These are phyloP conservation scores for Mormyrops boulengeri DNA, from an alignment of 2,797 vertebrate species.

Conservation along the genomic window DNA sequence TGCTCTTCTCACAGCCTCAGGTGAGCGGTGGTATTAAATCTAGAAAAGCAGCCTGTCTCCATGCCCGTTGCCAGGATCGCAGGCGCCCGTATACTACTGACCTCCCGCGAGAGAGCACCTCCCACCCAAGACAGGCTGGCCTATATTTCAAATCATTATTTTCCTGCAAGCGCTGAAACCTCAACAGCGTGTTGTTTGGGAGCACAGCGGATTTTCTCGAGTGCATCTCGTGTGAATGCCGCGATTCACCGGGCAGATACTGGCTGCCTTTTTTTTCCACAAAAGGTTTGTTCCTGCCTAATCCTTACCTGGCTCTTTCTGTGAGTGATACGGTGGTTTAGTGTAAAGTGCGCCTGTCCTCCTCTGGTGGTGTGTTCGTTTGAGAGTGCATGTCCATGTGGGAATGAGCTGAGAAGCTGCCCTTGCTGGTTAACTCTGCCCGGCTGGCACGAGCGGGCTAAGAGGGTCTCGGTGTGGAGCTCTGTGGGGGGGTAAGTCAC, in stretches of 20 bases:
- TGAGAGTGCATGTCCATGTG: not conserved
- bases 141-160: slow-evolving; percentile 38
- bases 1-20: not conserved
- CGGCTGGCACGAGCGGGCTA: not conserved
- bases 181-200: not conserved
- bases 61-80: not conserved
- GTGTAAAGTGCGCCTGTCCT: not conserved
- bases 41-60: not conserved
- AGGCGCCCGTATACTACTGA: not conserved
- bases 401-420: not conserved
- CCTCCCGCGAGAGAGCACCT: slow-evolving; percentile 25
- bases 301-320: not conserved
- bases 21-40: not conserved
- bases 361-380: not conserved
- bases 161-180: slow-evolving; percentile 29
- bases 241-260: not conserved
- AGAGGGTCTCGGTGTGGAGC: not conserved
- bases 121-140: slow-evolving; percentile 35
- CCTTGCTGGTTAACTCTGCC: not conserved
- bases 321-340: not conserved
- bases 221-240: not conserved
- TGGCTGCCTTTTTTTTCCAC: not conserved
- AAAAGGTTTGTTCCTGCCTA: not conserved
- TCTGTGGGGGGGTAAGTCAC: not conserved
- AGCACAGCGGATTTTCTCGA: slow-evolving; percentile 12